These are phyloP conservation scores for Cantharis rufa DNA, from an alignment of 2,888 invertebrate genomes.

Conservation along the genomic window DNA sequence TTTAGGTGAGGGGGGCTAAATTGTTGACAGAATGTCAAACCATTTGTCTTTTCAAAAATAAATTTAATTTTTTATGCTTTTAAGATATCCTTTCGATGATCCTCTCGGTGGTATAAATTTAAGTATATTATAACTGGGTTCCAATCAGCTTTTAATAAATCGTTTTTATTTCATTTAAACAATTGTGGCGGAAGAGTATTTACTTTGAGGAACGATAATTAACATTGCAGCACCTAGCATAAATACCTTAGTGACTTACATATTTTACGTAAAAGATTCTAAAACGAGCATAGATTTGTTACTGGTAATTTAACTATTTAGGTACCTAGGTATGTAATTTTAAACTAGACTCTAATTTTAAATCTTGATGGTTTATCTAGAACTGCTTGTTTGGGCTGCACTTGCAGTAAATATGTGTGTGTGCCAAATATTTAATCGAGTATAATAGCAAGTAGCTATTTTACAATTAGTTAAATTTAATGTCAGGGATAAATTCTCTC, in stretches of 20 bases:
- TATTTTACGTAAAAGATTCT: background rate
- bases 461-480: background rate
- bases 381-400: constrained; percentile 21
- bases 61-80: too few species aligned
- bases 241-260: background rate
- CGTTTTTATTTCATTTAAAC: too few species aligned
- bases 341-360: background rate
- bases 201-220: too few species aligned
- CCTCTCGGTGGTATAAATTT: too few species aligned
- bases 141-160: too few species aligned
- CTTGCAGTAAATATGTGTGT: constrained; percentile 9
- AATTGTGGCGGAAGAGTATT: too few species aligned
- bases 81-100: too few species aligned
- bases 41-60: too few species aligned
- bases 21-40: too few species aligned
- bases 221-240: background rate
- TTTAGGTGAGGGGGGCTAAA: too few species aligned
- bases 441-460: background rate
- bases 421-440: constrained; percentile 12
- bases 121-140: too few species aligned
- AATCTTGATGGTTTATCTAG: background rate
- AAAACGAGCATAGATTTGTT: background rate
- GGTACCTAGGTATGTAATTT: background rate
- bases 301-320: background rate
- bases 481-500: background rate